phyloP scores from a whole-genome alignment of 2,888 invertebrate species.

The Chesias legatella region DNA sequence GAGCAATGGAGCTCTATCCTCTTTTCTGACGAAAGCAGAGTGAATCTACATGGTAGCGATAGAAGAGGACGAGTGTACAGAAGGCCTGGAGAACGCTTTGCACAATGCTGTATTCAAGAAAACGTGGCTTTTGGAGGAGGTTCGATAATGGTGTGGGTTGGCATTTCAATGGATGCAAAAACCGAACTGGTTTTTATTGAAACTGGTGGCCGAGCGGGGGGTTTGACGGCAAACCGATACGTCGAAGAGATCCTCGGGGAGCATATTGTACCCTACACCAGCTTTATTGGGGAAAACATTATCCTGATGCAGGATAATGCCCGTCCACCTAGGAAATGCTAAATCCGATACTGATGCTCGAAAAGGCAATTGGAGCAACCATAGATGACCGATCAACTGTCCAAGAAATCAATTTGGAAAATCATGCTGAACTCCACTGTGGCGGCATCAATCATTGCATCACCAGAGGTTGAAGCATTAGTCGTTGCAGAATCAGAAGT shows the following conservation, averaged over 20 bases:
- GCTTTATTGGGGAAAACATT: conserved; percentile 12
- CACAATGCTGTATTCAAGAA: conserved; percentile 18
- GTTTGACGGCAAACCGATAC: conserved; percentile 4
- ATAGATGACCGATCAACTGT: too few relatives aligned
- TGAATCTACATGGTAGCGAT: conserved; percentile 18
- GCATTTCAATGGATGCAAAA: conserved; percentile 9
- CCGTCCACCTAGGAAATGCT: conserved; percentile 12
- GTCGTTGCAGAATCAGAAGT: too few relatives aligned
- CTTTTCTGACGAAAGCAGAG: too few relatives aligned
- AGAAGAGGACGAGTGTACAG: conserved; percentile 21
- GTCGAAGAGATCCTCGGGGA: conserved; percentile 7
- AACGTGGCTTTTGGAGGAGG: conserved; percentile 14
- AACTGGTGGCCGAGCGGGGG: conserved; percentile 5
- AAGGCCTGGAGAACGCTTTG: conserved; percentile 15
- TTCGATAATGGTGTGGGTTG: conserved; percentile 19
- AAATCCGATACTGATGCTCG: too few relatives aligned
- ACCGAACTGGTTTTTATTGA: conserved; percentile 4
- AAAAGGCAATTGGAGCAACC: too few relatives aligned
- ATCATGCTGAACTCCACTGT: too few relatives aligned
- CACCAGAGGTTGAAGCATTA: too few relatives aligned
- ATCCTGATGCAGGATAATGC: conserved; percentile 17
- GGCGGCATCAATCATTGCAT: too few relatives aligned
- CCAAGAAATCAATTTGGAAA: too few relatives aligned
- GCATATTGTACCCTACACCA: conserved; percentile 6
- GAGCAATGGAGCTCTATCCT: too few relatives aligned